A percentile compares a stretch with the other conserved stretches of the same genome.
These are phyloP conservation scores for Oncorhynchus kisutch DNA, from an alignment of 2,113 vertebrate genomes.

Conservation along the genomic window DNA sequence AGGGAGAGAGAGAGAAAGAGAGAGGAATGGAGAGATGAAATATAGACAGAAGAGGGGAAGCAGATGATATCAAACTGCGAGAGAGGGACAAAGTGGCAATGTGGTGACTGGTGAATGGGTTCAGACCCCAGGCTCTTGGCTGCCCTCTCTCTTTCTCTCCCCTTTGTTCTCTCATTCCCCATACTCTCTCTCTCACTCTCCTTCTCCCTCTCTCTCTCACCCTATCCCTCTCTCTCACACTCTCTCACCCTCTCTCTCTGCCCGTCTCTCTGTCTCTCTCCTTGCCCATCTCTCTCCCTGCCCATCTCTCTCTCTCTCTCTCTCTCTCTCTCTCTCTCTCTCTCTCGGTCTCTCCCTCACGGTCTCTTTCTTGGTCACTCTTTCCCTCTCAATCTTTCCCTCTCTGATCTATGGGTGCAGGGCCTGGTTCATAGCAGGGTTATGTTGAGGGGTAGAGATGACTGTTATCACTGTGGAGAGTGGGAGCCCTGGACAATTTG, in stretches of 20 bases:
- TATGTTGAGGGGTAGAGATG: constrained; percentile 19
- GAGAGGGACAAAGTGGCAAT: constrained; percentile 42
- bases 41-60: constrained; percentile 37
- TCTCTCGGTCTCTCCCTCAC: too few relatives aligned
- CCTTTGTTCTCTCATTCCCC: constrained; percentile 6
- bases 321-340: too few relatives aligned
- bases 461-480: constrained; percentile 25
- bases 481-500: constrained; percentile 24
- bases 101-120: constrained; percentile 45
- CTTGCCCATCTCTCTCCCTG: too few relatives aligned
- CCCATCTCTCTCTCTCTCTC: too few relatives aligned
- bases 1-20: neutral
- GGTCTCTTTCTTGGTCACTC: too few relatives aligned
- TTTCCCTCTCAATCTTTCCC: constrained; percentile 2
- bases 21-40: constrained; percentile 18
- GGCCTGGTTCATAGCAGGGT: constrained; percentile 44
- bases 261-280: neutral
- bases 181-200: neutral
- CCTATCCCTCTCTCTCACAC: too few relatives aligned
- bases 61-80: constrained; percentile 42
- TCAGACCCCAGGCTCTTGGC: constrained; percentile 61
- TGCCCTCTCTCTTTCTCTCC: constrained; percentile 49
- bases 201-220: constrained; percentile 16
- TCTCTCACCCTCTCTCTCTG: neutral
- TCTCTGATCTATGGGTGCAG: constrained; percentile 35